Evolutionary conservation across 2,113 vertebrate genomes (phyloP).

Genomic region (Uria aalge): DNA sequence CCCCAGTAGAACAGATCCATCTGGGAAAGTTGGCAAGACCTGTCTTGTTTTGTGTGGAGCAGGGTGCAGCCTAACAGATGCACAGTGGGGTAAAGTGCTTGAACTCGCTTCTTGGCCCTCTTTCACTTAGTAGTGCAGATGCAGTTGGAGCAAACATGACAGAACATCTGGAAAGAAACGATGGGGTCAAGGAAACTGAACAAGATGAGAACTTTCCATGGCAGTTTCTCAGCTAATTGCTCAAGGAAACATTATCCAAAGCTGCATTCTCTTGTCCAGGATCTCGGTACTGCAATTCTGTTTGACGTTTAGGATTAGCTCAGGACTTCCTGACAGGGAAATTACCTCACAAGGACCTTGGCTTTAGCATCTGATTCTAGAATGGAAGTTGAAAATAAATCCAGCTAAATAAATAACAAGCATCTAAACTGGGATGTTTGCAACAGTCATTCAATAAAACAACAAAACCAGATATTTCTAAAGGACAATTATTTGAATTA

Average conservation of each 20-base stretch:
- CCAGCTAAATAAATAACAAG: neutral
- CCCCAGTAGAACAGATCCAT: neutral
- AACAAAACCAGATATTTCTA: neutral
- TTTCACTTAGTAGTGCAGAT: neutral
- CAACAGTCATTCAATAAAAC: neutral
- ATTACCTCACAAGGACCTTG: constrained; percentile 2
- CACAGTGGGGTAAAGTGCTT: neutral
- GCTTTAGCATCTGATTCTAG: neutral
- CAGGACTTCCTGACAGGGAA: constrained; percentile 25
- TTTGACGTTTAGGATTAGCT: constrained; percentile 13
- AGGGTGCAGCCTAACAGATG: neutral
- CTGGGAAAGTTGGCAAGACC: neutral
- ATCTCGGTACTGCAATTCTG: neutral
- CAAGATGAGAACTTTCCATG: neutral
- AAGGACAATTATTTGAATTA: neutral
- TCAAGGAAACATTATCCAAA: neutral
- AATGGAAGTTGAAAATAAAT: neutral
- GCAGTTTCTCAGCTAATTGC: constrained; percentile 17
- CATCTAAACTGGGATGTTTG: neutral
- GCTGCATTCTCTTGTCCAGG: neutral
- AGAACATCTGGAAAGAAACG: constrained; percentile 29
- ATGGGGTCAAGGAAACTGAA: constrained; percentile 6
- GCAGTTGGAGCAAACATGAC: neutral
- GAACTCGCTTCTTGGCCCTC: constrained; percentile 1
- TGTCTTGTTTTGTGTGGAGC: neutral